Base-by-base conservation (phyloP, 1,140 invertebrate genomes). In the Magallana gigas region DNA sequence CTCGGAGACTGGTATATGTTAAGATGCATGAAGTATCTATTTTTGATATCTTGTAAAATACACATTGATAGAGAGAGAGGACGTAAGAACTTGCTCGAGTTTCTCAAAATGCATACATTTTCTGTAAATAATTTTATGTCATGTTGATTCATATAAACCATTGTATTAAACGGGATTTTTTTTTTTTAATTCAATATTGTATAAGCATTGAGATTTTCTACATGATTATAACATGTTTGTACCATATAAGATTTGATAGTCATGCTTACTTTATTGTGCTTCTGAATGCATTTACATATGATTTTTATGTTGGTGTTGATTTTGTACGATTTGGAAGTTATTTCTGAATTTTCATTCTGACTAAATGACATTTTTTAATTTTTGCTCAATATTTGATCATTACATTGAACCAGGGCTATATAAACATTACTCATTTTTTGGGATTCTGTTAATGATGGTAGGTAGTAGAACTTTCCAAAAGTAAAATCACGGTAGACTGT, bases 191-290 rank as follows among this genome's bases (percentile, higher is more conserved):
- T 12, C 5, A 76, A 64, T 64, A 76, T 76, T 76, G 68, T 76
- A 36, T 76, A 76, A 76, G 36, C 68, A 76, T 76, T 76, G 68
- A 23, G 23, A 76, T 29, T 76, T 76, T 76, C 68, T 76, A 76
- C 23, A 9, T 76, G 68, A 76, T 8, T 76, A 23, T 76, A 76
- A 29, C 68, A 29, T 36, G 23, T 76, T 76, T 76, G 68, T 76
- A 76, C 68, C 68, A 29, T 76, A 29, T 29, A 76, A 29, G 23
- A 29, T 76, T 76, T 76, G 68, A 76, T 76, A 76, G 68, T 76
- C 68, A 76, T 76, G 12, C 68, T 29, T 76, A 76, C 68, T 29
- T 11, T 76, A 29, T 76, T 76, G 68, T 76, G 18, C 68, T 76
- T 76, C 18, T 12, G 68, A 76, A 9, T 29, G 68, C 23, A 29